phyloP scores from a whole-genome alignment of 1,140 invertebrate genomes.

The Lutraria rhynchaena region DNA sequence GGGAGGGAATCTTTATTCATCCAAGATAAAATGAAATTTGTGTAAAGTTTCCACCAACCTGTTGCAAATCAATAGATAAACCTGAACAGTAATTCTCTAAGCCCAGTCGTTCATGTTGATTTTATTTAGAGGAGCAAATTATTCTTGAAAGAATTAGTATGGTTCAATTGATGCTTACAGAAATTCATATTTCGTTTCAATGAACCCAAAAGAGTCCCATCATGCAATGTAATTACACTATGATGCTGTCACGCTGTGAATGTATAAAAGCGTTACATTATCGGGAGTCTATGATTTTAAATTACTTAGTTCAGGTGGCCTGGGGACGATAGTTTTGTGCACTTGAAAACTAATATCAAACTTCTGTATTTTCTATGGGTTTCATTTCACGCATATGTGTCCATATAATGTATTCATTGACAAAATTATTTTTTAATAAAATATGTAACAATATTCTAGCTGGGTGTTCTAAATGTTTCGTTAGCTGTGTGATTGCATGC shows the following conservation, averaged over 20 bases:
- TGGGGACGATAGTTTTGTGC: no score
- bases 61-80: conserved; percentile 48
- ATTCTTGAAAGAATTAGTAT: conserved; percentile 40
- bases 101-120: conserved; percentile 36
- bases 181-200: conserved; percentile 37
- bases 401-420: no score
- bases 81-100: conserved; percentile 29
- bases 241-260: conserved; percentile 15
- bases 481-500: no score
- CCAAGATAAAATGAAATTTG: conserved; percentile 53
- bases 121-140: conserved; percentile 44
- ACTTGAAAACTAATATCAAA: no score
- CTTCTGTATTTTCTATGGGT: no score
- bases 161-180: conserved; percentile 26
- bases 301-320: no score
- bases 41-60: conserved; percentile 45
- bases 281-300: not conserved
- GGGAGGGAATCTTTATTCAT: conserved; percentile 43
- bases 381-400: no score
- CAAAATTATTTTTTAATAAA: no score
- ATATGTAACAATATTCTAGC: no score
- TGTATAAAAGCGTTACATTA: conserved; percentile 22
- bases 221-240: conserved; percentile 29
- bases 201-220: conserved; percentile 10
- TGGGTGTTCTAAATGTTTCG: no score